Evolutionary conservation across 2,113 vertebrate genomes (phyloP).

Genomic region (Eptesicus fuscus): DNA sequence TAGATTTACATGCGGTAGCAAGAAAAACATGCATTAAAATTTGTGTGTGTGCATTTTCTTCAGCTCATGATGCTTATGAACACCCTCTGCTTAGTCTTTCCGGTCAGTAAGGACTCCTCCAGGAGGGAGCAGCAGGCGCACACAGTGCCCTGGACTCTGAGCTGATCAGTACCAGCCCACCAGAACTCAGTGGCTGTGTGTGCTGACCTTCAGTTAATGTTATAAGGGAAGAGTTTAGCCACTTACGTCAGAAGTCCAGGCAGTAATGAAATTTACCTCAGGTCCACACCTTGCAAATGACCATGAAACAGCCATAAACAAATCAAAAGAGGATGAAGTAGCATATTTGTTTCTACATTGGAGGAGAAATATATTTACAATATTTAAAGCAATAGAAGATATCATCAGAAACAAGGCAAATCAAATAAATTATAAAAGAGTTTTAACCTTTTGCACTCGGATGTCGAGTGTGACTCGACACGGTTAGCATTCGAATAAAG

Average conservation of each 20-base stretch:
- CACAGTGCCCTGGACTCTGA: neutral
- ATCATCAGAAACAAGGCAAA: constrained; percentile 27
- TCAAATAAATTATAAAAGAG: neutral
- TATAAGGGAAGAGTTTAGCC: neutral
- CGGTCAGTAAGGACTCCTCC: neutral
- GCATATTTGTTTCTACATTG: neutral
- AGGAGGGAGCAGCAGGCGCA: neutral
- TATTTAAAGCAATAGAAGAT: constrained; percentile 49
- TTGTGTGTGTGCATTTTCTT: neutral
- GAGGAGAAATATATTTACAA: constrained; percentile 26
- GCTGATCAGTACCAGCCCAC: neutral
- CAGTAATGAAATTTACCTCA: constrained; percentile 22
- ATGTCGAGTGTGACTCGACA: too few species aligned
- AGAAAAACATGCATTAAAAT: neutral
- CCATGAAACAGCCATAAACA: constrained; percentile 10
- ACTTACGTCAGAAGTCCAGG: neutral
- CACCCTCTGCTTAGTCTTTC: neutral
- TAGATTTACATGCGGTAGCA: neutral
- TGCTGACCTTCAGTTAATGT: neutral
- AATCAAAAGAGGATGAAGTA: neutral
- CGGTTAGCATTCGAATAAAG: too few species aligned
- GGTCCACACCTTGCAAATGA: constrained; percentile 10
- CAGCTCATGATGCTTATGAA: neutral
- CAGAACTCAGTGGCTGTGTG: neutral
- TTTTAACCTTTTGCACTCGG: too few species aligned